phyloP scores from a whole-genome alignment of 2,113 vertebrate species.

The Sardina pilchardus region DNA sequence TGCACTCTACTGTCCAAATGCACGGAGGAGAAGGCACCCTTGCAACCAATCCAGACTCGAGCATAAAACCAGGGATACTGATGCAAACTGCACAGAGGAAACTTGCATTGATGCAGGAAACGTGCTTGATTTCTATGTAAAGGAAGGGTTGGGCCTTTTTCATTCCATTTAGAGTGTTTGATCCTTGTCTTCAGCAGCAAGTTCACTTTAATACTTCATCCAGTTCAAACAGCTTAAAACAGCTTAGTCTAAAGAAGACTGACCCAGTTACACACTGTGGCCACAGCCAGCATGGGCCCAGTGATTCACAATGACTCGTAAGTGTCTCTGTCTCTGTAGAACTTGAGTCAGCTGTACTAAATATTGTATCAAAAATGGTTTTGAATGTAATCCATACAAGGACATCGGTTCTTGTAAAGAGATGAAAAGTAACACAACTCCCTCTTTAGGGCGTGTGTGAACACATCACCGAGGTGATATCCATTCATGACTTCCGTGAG shows the following conservation, averaged over 20 bases:
- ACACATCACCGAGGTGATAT: background rate
- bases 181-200: slow-evolving; percentile 41
- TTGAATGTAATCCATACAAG: background rate
- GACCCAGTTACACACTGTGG: slow-evolving; percentile 22
- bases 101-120: too few relatives aligned
- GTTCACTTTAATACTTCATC: slow-evolving; percentile 38
- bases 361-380: background rate
- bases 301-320: slow-evolving; percentile 17
- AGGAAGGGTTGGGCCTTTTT: slow-evolving; percentile 12
- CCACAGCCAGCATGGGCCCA: slow-evolving; percentile 3
- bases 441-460: background rate
- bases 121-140: background rate
- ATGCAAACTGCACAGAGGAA: background rate
- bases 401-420: background rate
- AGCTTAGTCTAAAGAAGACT: slow-evolving; percentile 22
- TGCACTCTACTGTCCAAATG: background rate
- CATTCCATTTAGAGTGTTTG: slow-evolving; percentile 11
- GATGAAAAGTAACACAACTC: slow-evolving; percentile 7
- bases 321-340: background rate
- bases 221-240: slow-evolving; percentile 36
- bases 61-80: background rate
- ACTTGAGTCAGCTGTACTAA: background rate
- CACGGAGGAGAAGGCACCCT: background rate
- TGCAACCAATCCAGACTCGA: background rate
- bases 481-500: background rate